Evolutionary conservation across 2,113 vertebrate genomes (phyloP), one percentile per base, ranked within the genome.

Genomic region (Thunnus maccoyii): DNA sequence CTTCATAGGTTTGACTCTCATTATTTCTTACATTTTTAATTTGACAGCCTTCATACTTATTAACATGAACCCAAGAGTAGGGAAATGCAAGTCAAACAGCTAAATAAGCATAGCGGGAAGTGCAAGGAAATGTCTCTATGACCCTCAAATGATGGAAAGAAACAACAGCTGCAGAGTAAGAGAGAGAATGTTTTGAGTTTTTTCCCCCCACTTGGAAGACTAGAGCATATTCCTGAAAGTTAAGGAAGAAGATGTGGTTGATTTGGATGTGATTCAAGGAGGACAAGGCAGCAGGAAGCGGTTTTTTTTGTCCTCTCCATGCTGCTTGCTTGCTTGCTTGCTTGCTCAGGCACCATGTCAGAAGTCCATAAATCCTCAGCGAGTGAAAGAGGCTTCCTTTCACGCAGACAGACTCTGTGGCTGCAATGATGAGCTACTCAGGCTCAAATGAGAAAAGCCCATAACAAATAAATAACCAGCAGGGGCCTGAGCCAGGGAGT

Each of bases 381-480:
- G 14, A 54, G 60, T 64, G 63, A 87, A 86, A 76, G 48, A 66
- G 54, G 64, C 82, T 79, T 36, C 78, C 30, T 61, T 78, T 85
- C 72, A 60, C 61, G 10, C 82, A 64, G 74, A 74, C 83, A 66
- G 77, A 63, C 83, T 78, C 77, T 57, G 50, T 47, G 48, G 72
- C 80, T 56, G 81, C 83, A 81, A 80, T 88, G 85, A 91, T 88
- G 91, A 92, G 87, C 86, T 88, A 76, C 80, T 90, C 90, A 50
- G 80, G 57, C 85, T 79, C 63, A 64, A 92, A 91, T 91, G 84
- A 93, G 86, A 94, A 89, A 91, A 90, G 60, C 78, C 67, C 75
- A 79, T 62, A 82, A 83, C 88, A 89, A 89, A 92, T 94, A 91
- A 94, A 92, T 91, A 93, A 92, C 73, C 79, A 72, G 82, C 85